These are phyloP conservation scores for Habroteleia sp. DNA, from an alignment of 2,888 invertebrate genomes.

Conservation along the genomic window DNA sequence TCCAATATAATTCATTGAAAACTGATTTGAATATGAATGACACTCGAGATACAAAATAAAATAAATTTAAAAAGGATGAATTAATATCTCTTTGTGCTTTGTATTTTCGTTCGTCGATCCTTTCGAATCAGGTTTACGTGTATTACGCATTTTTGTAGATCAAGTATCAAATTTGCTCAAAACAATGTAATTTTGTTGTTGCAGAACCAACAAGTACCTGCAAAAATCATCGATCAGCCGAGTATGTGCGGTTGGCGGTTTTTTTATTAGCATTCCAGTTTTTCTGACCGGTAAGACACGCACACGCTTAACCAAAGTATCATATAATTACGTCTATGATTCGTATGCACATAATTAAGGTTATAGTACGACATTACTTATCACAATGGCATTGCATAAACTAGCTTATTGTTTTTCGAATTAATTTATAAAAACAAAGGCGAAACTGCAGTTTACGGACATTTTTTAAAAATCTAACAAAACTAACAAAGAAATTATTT, in stretches of 20 bases:
- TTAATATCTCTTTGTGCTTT: no score
- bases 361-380: conserved; percentile 36
- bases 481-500: no score
- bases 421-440: no score
- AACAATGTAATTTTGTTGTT: conserved; percentile 77
- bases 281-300: conserved; percentile 90
- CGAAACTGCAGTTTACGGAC: no score
- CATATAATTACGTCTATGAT: conserved; percentile 26
- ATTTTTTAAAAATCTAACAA: no score
- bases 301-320: conserved; percentile 18
- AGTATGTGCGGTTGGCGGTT: conserved; percentile 95
- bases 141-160: conserved; percentile 9
- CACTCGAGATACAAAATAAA: conserved; percentile 18
- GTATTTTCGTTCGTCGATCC: no score
- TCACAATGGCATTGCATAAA: conserved; percentile 22
- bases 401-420: conserved; percentile 6
- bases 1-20: conserved; percentile 30
- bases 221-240: conserved; percentile 95
- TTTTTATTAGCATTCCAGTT: conserved; percentile 96
- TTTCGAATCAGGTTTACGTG: no score
- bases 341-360: conserved; percentile 33
- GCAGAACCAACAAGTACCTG: conserved; percentile 94
- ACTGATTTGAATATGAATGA: conserved; percentile 40
- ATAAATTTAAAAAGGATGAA: neutral
- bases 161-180: conserved; percentile 12